These are phyloP conservation scores for Ameiurus melas DNA, from an alignment of 2,113 vertebrate species.

Conservation along the genomic window DNA sequence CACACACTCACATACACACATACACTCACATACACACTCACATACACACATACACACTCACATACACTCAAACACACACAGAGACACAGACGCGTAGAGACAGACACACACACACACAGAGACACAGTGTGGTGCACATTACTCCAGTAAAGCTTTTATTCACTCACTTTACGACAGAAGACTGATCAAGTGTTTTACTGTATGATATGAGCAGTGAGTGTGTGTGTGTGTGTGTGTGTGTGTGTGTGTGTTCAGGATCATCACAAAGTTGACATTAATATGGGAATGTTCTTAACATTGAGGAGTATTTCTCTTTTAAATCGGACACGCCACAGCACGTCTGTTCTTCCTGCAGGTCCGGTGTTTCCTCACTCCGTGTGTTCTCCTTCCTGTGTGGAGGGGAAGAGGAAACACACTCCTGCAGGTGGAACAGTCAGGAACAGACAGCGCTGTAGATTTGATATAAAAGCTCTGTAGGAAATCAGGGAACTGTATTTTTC, in stretches of 20 bases:
- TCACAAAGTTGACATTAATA: neutral
- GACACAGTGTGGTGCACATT: neutral
- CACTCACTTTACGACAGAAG: neutral
- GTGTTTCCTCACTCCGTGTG: too few species aligned
- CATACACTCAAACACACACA: too few species aligned
- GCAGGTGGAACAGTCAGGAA: too few species aligned
- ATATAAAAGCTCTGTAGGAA: neutral
- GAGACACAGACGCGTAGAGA: neutral
- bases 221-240: neutral
- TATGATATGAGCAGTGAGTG: neutral
- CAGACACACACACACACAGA: too few species aligned
- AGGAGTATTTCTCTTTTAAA: neutral
- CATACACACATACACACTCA: too few species aligned
- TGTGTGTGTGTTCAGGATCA: neutral
- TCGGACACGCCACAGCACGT: neutral
- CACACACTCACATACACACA: too few species aligned
- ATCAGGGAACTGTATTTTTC: neutral
- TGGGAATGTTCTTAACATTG: neutral
- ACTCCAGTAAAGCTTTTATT: neutral
- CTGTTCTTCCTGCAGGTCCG: too few species aligned
- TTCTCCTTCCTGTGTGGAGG: too few species aligned
- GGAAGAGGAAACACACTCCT: too few species aligned
- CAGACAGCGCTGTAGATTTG: neutral
- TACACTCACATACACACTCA: too few species aligned
- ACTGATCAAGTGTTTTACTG: neutral